Evolutionary conservation across 2,888 invertebrate genomes (phyloP).

Genomic region (Mystacides longicornis): DNA sequence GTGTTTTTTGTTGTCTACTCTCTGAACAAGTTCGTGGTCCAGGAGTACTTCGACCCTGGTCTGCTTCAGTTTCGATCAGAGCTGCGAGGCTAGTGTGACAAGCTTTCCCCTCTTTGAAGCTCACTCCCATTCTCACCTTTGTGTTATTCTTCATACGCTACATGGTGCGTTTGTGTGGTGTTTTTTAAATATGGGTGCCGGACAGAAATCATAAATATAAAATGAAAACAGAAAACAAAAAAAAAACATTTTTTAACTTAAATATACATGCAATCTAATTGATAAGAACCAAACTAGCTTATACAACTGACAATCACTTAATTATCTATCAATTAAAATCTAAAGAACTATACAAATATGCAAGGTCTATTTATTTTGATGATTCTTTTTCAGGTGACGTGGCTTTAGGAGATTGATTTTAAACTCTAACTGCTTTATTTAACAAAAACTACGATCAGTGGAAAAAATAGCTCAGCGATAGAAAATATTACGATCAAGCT

Average conservation of each 20-base stretch:
- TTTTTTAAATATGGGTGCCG: background rate
- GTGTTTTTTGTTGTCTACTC: conserved; percentile 15
- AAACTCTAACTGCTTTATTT: too few species aligned
- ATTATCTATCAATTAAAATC: too few species aligned
- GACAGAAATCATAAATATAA: conserved; percentile 12
- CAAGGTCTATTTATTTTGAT: too few species aligned
- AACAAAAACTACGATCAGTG: too few species aligned
- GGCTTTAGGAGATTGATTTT: too few species aligned
- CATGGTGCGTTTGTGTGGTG: background rate
- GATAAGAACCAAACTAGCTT: too few species aligned
- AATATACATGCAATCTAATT: conserved; percentile 10
- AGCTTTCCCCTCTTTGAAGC: conserved; percentile 4
- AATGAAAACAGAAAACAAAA: conserved; percentile 9
- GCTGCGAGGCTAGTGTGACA: conserved; percentile 32
- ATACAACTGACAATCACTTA: too few species aligned
- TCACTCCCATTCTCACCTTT: conserved; percentile 15
- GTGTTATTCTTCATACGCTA: background rate
- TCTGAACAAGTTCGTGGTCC: conserved; percentile 31
- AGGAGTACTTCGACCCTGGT: conserved; percentile 48
- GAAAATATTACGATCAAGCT: too few species aligned
- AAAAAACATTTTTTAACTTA: conserved; percentile 4
- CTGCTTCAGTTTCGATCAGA: conserved; percentile 46
- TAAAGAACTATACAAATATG: too few species aligned
- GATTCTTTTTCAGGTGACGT: too few species aligned
- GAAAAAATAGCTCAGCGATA: too few species aligned